Evolutionary conservation across 2,888 invertebrate species (phyloP).

Genomic region (Cheilosia urbana): DNA sequence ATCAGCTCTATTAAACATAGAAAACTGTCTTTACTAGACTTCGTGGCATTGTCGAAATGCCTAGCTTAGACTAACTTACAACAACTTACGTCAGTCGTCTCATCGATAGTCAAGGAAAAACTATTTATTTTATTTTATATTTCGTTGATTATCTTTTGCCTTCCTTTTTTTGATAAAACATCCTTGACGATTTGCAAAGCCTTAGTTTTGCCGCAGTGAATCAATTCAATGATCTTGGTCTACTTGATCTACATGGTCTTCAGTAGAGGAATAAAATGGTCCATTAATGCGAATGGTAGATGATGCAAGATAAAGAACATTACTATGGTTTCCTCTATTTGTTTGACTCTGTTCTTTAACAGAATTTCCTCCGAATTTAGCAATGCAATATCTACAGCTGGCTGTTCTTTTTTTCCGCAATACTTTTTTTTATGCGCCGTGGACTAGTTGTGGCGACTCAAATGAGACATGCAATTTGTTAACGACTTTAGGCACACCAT

Average conservation of each 20-base stretch:
- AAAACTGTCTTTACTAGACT: background rate
- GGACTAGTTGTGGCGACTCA: background rate
- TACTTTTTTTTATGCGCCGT: too few relatives aligned
- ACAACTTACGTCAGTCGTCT: too few relatives aligned
- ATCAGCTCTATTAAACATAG: constrained; percentile 6
- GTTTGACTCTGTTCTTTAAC: background rate
- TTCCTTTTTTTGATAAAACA: background rate
- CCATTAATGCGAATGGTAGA: background rate
- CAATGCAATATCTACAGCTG: background rate
- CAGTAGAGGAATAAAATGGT: background rate
- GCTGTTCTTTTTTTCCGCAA: background rate
- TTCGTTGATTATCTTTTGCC: background rate
- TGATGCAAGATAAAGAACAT: background rate
- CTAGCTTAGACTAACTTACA: background rate
- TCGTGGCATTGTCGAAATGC: background rate
- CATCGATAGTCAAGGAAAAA: too few relatives aligned
- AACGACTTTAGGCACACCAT: background rate
- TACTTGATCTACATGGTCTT: background rate
- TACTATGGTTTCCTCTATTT: background rate
- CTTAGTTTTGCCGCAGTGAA: background rate
- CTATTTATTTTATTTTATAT: background rate
- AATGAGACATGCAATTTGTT: constrained; percentile 5
- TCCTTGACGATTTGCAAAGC: constrained; percentile 1
- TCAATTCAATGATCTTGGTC: background rate
- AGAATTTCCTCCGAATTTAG: background rate